phyloP scores from a whole-genome alignment of 1,140 invertebrate genomes.

The Dufourea novaeangliae region DNA sequence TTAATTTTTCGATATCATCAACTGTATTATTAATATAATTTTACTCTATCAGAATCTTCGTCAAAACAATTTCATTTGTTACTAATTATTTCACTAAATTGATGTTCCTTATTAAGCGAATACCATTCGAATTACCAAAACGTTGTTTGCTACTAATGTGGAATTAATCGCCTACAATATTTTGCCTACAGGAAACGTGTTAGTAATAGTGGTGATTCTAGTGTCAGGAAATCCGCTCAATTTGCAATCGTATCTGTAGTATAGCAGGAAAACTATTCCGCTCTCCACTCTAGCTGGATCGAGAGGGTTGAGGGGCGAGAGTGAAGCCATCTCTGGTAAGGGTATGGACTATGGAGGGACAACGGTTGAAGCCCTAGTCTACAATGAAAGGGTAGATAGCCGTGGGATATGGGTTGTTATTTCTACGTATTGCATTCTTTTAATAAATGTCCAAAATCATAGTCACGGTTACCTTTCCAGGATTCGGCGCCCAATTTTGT shows the following conservation, averaged over 20 bases:
- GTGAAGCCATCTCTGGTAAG: neutral
- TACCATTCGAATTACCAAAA: too few relatives aligned
- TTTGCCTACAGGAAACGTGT: neutral
- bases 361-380: neutral
- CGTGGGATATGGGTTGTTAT: neutral
- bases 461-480: too few relatives aligned
- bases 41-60: too few relatives aligned
- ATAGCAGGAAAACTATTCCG: neutral
- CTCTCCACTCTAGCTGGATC: neutral
- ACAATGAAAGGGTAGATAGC: neutral
- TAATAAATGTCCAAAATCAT: too few relatives aligned
- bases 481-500: too few relatives aligned
- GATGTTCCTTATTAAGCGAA: too few relatives aligned
- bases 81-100: too few relatives aligned
- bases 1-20: too few relatives aligned
- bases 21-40: too few relatives aligned
- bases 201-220: neutral
- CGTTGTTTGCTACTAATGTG: neutral
- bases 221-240: neutral
- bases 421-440: neutral
- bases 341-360: neutral
- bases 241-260: neutral
- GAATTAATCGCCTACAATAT: neutral
- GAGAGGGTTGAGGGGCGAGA: neutral
- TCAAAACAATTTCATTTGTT: too few relatives aligned